Evolutionary conservation across 2,797 vertebrate species (phyloP).

Genomic region (Florisuga fusca): DNA sequence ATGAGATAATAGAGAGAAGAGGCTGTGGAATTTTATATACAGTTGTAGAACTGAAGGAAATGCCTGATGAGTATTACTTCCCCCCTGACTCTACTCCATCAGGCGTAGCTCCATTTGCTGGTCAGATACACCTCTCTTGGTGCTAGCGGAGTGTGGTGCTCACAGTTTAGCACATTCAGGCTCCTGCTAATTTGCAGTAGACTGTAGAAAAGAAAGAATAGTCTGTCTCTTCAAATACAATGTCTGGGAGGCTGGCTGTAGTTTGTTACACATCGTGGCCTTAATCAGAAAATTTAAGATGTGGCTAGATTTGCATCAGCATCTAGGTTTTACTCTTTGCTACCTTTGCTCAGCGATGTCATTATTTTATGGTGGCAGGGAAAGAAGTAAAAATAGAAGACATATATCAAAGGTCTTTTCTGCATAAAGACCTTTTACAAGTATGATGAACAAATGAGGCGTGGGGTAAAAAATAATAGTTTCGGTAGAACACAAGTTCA

Average conservation of each 20-base stretch:
- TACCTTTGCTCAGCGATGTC: background rate
- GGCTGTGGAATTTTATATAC: background rate
- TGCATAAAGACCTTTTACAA: background rate
- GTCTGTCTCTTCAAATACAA: background rate
- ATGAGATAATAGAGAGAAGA: background rate
- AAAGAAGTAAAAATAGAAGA: background rate
- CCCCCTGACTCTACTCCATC: background rate
- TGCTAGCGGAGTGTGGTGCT: background rate
- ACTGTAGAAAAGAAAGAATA: background rate
- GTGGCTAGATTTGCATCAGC: background rate
- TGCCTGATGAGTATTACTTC: background rate
- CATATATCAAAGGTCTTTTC: background rate
- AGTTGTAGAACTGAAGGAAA: background rate
- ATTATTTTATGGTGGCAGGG: background rate
- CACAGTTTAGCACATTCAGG: background rate
- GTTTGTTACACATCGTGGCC: background rate
- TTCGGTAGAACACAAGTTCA: background rate
- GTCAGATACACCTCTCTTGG: background rate
- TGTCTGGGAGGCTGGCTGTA: background rate
- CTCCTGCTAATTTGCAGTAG: background rate
- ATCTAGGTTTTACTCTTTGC: background rate
- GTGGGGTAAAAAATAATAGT: background rate
- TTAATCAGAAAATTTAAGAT: background rate
- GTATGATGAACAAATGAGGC: background rate
- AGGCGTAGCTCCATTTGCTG: background rate